Base-by-base conservation (phyloP, 2,888 invertebrate genomes). In the Apodemia duryi region DNA sequence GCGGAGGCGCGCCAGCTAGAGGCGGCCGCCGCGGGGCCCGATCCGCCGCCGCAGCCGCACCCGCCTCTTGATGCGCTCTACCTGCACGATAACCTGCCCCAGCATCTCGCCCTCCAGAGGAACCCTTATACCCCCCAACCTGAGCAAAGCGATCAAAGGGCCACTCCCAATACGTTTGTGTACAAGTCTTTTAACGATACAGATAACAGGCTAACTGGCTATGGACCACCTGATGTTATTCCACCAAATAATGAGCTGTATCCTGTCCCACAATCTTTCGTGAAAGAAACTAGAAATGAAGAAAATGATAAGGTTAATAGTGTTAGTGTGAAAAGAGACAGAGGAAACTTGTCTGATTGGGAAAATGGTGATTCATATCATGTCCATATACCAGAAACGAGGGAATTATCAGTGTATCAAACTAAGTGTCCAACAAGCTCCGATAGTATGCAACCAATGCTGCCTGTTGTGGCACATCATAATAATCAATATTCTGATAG, bases 1-100 rank as follows among this genome's bases (percentile, higher is more conserved):
- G 85, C 88, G 83, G 89, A 90, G 84, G 82, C 86, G 85, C 86
- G 88, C 86, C 87, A 86, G 87, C 86, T 89, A 87, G 89, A 88
- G 84, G 83, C 88, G 82, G 91, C 86, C 83, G 83, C 86, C 85
- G 85, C 83, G 81, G 82, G 80, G 70, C 77, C 81, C 73, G 82
- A 81, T 71, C 81, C 81, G 77, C 81, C 81, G 76, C 78, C 73
- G 72, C 76, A 71, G 67, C 66, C 73, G 69, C 69, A 78, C 69
- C 78, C 71, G 71, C 77, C 74, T 67, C 80, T 76, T 70, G 82
- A 83, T 73, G 74, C 80, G 68, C 79, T 79, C 70, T 81, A 81
- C 74, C 77, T 83, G 67, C 79, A 81, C 74, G 86, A 87, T 65
- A 79, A 77, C 74, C 68, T 79, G 67, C 82, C 81, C 66, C 80